Evolutionary conservation across 2,888 invertebrate species (phyloP).

Genomic region (Exocentrus adspersus): DNA sequence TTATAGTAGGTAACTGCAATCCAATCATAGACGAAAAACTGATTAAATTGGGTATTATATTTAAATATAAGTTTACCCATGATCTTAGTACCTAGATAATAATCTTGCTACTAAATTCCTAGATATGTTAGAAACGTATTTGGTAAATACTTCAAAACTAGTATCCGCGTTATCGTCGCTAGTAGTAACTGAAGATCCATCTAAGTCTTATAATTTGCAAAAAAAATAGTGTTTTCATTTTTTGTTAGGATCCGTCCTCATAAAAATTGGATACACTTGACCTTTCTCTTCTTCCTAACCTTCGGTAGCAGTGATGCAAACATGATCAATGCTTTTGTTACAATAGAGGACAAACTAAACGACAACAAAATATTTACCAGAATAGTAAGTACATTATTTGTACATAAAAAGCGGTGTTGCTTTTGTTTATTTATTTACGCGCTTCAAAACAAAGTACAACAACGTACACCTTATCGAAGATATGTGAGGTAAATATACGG

Average conservation of each 20-base stretch:
- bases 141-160: neutral
- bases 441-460: neutral
- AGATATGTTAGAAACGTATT: too few species aligned
- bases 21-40: too few species aligned
- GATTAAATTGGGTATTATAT: too few species aligned
- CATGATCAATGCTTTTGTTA: slow-evolving; percentile 12
- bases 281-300: neutral
- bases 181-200: neutral
- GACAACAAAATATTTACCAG: neutral
- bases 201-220: too few species aligned
- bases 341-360: neutral
- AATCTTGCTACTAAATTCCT: neutral
- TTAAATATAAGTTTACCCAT: neutral
- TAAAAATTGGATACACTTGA: neutral
- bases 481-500: neutral
- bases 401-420: slow-evolving; percentile 16
- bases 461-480: neutral
- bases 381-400: slow-evolving; percentile 10
- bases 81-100: neutral
- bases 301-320: slow-evolving; percentile 15
- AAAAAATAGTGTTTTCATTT: neutral
- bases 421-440: slow-evolving; percentile 12
- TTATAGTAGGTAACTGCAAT: too few species aligned
- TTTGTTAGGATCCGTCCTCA: neutral
- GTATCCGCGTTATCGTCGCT: neutral